Conservation (phyloP, 2,797 vertebrate genomes). For the Nothura maculosa region DNA sequence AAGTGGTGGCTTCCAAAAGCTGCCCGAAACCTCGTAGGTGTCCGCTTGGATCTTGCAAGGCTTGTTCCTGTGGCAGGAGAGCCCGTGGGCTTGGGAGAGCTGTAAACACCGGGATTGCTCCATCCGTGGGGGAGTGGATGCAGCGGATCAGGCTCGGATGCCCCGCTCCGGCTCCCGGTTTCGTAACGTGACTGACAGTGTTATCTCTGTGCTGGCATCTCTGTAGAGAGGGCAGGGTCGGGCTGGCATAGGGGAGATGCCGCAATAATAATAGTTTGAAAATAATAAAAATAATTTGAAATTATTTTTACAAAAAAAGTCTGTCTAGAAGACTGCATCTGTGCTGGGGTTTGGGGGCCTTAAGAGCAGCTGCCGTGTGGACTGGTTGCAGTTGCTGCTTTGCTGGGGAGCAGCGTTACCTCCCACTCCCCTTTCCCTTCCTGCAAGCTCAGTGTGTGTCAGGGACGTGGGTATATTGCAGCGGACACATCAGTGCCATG, state of each 20-base stretch:
- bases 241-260: neutral
- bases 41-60: neutral
- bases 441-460: neutral
- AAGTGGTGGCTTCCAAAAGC: neutral
- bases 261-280: too few species aligned
- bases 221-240: rapidly evolving
- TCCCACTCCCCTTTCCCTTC: rapidly evolving
- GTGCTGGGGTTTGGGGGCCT: neutral
- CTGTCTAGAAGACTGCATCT: neutral
- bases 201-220: neutral
- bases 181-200: neutral
- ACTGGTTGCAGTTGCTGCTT: neutral
- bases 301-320: neutral
- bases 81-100: neutral
- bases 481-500: rapidly evolving
- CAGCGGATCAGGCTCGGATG: neutral
- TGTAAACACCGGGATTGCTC: neutral
- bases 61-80: neutral
- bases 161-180: neutral
- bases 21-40: rapidly evolving
- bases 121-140: neutral
- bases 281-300: neutral
- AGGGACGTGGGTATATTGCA: neutral
- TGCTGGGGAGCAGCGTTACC: rapidly evolving
- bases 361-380: rapidly evolving